Evolutionary conservation across 1,140 invertebrate genomes (phyloP), one percentile per base, ranked within the genome.

Genomic region (Polypedilum pembai): DNA sequence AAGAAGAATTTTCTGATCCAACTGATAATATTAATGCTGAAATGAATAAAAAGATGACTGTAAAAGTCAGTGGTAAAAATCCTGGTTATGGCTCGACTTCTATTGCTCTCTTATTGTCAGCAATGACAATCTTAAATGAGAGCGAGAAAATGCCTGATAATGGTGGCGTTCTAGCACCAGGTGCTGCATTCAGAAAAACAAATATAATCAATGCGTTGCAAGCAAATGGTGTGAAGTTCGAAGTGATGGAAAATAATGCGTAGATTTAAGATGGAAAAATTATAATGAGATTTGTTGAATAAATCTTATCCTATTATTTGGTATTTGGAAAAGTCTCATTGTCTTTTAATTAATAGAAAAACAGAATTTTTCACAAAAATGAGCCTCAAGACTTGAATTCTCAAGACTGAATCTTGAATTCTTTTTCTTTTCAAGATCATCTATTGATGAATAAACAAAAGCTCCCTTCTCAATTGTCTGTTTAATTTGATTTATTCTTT

Each of bases 1-100:
- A 88, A 66, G 87, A 88, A 75, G 86, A 86, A 76, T 79, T 88
- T 45, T 76, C 84, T 5, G 86, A 90, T 76, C 82, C 85, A 40
- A 84, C 85, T 1, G 88, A 90, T 77, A 81, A 89, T 56, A 88
- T 90, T 76, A 82, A 81, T 0, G 82, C 83, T 3, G 80, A 85
- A 72, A 89, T 91, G 3, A 87, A 89, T 74, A 92, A 91, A 79
- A 86, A 83, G 41, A 81, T 94, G 33, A 85, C 88, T 45, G 90
- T 88, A 0, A 87, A 84, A 83, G 83, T 89, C 20, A 81, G 82
- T 3, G 88, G 87, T n/a, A 78, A 78, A 74, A 91, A 95, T 84
- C 90, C 93, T 20, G 94, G 89, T 69, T 98, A 98, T 84, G 89
- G 92, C 7, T 86, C 89, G 0, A 96, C 95, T 2, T 89, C 89